Conservation (phyloP, 1,140 invertebrate genomes). For the Onthophagus taurus region DNA sequence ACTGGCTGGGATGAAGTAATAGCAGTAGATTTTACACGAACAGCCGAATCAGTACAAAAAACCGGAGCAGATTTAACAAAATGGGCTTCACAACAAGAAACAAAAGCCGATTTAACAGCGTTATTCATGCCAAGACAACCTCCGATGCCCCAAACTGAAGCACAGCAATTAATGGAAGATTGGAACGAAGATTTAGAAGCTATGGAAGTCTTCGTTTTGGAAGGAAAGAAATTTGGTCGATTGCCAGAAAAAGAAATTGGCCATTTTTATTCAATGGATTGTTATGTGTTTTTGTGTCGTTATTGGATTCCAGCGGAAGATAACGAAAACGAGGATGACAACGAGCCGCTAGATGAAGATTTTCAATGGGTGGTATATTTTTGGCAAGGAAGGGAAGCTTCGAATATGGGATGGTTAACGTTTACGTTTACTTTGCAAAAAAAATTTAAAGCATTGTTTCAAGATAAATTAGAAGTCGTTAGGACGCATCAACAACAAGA, state of each 20-base stretch:
- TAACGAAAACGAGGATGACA: conserved; percentile 51
- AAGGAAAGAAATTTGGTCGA: conserved; percentile 93
- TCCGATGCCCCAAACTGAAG: conserved; percentile 74
- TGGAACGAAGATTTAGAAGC: conserved; percentile 95
- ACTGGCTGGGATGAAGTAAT: conserved; percentile 98
- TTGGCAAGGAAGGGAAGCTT: conserved; percentile 95
- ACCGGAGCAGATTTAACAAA: conserved; percentile 93
- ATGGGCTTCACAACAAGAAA: conserved; percentile 86
- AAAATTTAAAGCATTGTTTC: conserved; percentile 91
- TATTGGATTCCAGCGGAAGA: conserved; percentile 75
- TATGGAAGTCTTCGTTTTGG: conserved; percentile 97
- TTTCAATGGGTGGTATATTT: conserved; percentile 98
- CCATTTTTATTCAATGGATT: conserved; percentile 89
- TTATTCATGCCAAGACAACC: conserved; percentile 93
- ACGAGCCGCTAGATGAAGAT: conserved; percentile 70
- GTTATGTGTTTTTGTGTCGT: conserved; percentile 96
- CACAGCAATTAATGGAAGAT: conserved; percentile 82
- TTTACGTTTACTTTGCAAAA: conserved; percentile 98
- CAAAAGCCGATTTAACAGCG: conserved; percentile 86
- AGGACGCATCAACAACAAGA: conserved; percentile 98
- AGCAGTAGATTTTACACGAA: conserved; percentile 97
- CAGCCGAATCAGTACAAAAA: conserved; percentile 91
- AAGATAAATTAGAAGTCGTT: conserved; percentile 94
- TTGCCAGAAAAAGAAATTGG: conserved; percentile 92
- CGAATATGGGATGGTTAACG: conserved; percentile 98